Conservation (phyloP, 2,797 vertebrate genomes). For the Trematomus bernacchii region DNA sequence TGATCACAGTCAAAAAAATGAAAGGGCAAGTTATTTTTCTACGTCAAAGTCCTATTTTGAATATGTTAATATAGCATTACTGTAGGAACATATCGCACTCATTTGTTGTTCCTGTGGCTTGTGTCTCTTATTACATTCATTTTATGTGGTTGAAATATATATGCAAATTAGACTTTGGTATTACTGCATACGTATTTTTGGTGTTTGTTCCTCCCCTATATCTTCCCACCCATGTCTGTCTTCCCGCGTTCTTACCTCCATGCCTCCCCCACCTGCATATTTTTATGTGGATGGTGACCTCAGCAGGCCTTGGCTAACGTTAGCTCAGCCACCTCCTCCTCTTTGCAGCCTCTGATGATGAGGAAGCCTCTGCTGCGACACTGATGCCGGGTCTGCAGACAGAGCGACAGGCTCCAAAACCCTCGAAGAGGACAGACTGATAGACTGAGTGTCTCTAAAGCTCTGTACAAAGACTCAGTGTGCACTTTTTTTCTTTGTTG, state of each 20-base stretch:
- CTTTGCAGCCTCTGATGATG: constrained; percentile 99
- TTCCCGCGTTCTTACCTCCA: constrained; percentile 36
- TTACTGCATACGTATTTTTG: constrained; percentile 36
- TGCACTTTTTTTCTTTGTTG: neutral
- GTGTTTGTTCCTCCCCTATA: constrained; percentile 34
- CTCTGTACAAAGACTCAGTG: constrained; percentile 35
- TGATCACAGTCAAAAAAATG: constrained; percentile 11
- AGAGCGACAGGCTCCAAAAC: constrained; percentile 76
- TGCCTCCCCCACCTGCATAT: constrained; percentile 52
- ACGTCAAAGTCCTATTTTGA: constrained; percentile 16
- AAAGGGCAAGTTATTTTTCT: constrained; percentile 16
- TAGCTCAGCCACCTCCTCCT: constrained; percentile 98
- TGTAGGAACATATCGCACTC: constrained; percentile 4
- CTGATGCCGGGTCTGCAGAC: constrained; percentile 93
- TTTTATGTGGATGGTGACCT: constrained; percentile 80
- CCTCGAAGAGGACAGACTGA: constrained; percentile 72
- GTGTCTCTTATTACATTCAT: constrained; percentile 13
- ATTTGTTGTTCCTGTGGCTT: constrained; percentile 2
- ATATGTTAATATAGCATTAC: constrained; percentile 3
- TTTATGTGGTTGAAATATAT: constrained; percentile 28
- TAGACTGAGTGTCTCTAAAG: constrained; percentile 51
- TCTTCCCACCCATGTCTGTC: constrained; percentile 33
- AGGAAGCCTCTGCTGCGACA: constrained; percentile 90
- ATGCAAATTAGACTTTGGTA: constrained; percentile 20
- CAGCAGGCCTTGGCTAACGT: constrained; percentile 91